Percentiles rank a stretch among this genome's conserved stretches.
Evolutionary conservation across 2,888 invertebrate species (phyloP).

Genomic region (Polyommatus iphigenia): DNA sequence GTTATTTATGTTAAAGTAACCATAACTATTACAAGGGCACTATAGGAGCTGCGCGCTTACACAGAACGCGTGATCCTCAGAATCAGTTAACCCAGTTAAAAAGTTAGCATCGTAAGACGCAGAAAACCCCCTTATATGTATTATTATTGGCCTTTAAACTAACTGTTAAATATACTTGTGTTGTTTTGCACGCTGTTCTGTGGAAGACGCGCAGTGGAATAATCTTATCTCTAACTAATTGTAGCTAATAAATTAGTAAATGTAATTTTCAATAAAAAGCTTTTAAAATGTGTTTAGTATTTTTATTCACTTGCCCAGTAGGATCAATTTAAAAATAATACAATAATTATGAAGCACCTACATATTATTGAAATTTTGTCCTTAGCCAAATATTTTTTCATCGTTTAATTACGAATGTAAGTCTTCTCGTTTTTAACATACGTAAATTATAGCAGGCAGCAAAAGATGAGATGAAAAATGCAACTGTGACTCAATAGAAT

Average conservation of each 20-base stretch:
- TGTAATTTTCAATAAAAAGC: slow-evolving; percentile 61
- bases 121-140: background rate
- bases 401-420: no score
- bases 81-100: background rate
- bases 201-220: slow-evolving; percentile 15
- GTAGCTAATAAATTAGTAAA: slow-evolving; percentile 44
- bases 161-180: background rate
- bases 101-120: background rate
- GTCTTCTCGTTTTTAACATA: background rate
- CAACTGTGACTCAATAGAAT: slow-evolving; percentile 3
- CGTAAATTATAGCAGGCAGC: no score
- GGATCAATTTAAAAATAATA: background rate
- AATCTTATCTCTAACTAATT: slow-evolving; percentile 25
- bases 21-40: slow-evolving; percentile 4
- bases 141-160: background rate
- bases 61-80: background rate
- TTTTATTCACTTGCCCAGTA: slow-evolving; percentile 31
- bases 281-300: slow-evolving; percentile 42
- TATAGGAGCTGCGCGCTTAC: background rate
- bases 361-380: no score
- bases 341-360: no score
- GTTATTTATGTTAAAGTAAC: slow-evolving; percentile 10
- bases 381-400: no score
- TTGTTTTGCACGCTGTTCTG: slow-evolving; percentile 6
- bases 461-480: background rate